phyloP scores from a whole-genome alignment of 2,113 vertebrate species.

The Hiodon alosoides region DNA sequence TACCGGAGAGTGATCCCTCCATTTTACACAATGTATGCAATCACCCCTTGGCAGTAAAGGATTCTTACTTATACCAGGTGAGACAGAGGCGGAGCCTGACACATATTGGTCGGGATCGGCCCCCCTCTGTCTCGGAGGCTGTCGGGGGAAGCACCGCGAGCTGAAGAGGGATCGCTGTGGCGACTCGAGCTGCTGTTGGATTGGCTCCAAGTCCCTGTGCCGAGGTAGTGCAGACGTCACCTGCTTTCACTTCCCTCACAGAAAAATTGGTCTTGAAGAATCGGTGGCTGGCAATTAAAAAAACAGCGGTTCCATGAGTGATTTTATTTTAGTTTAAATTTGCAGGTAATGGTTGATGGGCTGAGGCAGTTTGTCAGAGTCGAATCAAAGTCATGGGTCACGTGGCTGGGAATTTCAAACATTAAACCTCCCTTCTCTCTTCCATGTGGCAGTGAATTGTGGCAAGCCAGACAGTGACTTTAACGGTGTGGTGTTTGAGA shows the following conservation, averaged over 20 bases:
- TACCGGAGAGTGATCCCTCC: too few species aligned
- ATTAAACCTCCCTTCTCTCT: background rate
- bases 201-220: conserved; percentile 74
- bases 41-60: too few species aligned
- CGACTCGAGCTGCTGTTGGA: conserved; percentile 74
- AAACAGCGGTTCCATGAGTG: too few species aligned
- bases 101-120: conserved; percentile 74
- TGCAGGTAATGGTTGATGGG: too few species aligned
- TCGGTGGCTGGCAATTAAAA: too few species aligned
- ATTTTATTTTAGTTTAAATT: too few species aligned
- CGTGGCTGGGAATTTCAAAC: background rate
- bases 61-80: conserved; percentile 33
- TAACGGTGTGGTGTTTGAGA: conserved; percentile 58
- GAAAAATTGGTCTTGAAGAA: too few species aligned
- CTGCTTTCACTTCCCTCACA: too few species aligned
- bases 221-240: conserved; percentile 51
- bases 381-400: background rate
- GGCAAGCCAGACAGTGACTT: conserved; percentile 68
- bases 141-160: conserved; percentile 64
- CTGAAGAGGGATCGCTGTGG: conserved; percentile 70
- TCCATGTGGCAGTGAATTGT: conserved; percentile 64
- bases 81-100: conserved; percentile 41
- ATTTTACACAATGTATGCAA: too few species aligned
- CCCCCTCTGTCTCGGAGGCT: conserved; percentile 67
- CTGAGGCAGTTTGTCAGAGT: too few species aligned